Evolutionary conservation across 2,113 vertebrate species (phyloP).

Genomic region (Alces alces): DNA sequence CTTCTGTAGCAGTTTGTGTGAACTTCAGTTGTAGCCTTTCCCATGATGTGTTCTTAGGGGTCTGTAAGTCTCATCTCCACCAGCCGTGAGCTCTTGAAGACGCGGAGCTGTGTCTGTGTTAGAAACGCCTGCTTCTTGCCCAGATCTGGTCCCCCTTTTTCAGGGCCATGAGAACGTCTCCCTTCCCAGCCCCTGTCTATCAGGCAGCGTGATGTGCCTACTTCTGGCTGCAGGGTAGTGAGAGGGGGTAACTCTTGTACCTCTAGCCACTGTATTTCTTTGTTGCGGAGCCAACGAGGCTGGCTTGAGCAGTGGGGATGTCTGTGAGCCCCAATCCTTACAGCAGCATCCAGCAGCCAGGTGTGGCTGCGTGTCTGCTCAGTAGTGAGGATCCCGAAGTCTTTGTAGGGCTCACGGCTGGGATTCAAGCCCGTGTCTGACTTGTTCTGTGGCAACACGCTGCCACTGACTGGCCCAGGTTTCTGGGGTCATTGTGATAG

Average conservation of each 20-base stretch:
- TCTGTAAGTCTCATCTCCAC: background rate
- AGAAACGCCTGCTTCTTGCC: background rate
- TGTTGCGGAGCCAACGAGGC: background rate
- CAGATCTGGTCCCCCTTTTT: background rate
- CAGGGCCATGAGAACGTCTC: background rate
- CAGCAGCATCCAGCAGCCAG: background rate
- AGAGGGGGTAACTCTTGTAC: background rate
- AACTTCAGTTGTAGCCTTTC: background rate
- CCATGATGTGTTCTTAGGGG: accelerated
- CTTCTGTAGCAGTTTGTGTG: accelerated
- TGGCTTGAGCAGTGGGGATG: too few relatives aligned
- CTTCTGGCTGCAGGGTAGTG: background rate
- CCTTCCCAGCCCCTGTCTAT: background rate
- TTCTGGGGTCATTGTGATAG: background rate
- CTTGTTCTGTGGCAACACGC: background rate
- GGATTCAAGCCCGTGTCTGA: background rate
- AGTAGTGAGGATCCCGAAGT: background rate
- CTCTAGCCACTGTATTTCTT: background rate
- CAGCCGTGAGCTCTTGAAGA: background rate
- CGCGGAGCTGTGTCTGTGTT: background rate
- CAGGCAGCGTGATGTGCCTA: background rate
- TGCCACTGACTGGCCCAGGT: background rate
- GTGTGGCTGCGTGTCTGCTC: accelerated
- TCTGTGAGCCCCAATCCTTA: background rate
- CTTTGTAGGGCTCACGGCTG: too few relatives aligned